A percentile compares a stretch with the other conserved stretches of the same genome.
Evolutionary conservation across 2,797 vertebrate genomes (phyloP).

Genomic region (Melanotaenia parkinsoni): DNA sequence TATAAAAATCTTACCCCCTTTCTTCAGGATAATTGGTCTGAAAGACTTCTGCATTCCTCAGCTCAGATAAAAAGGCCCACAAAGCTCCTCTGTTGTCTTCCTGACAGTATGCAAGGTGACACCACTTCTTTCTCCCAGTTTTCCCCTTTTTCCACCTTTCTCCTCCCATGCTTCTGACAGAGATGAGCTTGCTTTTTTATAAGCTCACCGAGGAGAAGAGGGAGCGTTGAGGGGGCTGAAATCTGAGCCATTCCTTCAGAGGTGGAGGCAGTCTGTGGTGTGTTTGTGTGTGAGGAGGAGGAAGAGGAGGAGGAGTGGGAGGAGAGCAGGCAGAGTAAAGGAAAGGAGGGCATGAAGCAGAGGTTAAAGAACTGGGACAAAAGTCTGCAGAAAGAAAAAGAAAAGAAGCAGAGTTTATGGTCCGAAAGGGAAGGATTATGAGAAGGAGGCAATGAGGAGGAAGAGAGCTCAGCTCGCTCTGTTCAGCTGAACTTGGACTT

Average conservation of each 20-base stretch:
- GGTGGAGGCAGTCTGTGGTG: conserved; percentile 49
- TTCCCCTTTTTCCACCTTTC: conserved; percentile 47
- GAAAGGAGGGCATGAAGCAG: conserved; percentile 50
- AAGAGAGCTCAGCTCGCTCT: neutral
- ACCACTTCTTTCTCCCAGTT: conserved; percentile 38
- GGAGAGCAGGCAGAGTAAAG: conserved; percentile 37
- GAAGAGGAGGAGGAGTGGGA: conserved; percentile 44
- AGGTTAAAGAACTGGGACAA: conserved; percentile 55
- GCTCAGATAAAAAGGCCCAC: conserved; percentile 16
- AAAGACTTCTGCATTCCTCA: conserved; percentile 34
- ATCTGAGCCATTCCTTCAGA: conserved; percentile 59
- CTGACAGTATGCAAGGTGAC: conserved; percentile 61
- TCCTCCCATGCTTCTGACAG: conserved; percentile 29
- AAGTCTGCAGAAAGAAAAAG: conserved; percentile 39
- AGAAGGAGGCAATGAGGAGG: conserved; percentile 6
- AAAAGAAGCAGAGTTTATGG: conserved; percentile 39
- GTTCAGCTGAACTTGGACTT: conserved; percentile 39
- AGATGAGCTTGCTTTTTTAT: conserved; percentile 31
- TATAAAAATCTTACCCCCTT: neutral
- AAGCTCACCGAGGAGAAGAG: conserved; percentile 14
- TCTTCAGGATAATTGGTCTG: neutral
- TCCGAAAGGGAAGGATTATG: conserved; percentile 30
- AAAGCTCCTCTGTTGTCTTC: conserved; percentile 36
- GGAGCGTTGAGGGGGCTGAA: conserved; percentile 48
- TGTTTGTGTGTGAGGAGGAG: conserved; percentile 48